phyloP scores from a whole-genome alignment of 2,888 invertebrate genomes.

The Perithous albicinctus region DNA sequence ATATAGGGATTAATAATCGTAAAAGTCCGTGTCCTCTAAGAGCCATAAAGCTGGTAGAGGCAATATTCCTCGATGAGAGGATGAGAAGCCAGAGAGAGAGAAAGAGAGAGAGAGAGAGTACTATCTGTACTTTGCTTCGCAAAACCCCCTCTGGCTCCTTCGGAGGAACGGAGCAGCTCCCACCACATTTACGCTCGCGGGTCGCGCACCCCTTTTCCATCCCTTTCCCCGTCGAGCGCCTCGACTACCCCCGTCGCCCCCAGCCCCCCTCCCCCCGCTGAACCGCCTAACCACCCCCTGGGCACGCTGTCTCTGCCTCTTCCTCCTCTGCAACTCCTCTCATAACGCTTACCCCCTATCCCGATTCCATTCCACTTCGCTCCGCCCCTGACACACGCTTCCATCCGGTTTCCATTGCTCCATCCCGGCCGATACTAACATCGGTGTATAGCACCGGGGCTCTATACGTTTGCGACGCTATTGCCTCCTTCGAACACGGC shows the following conservation, averaged over 20 bases:
- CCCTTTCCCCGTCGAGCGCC: constrained; percentile 51
- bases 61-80: constrained; percentile 74
- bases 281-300: constrained; percentile 60
- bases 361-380: constrained; percentile 70
- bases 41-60: constrained; percentile 75
- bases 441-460: constrained; percentile 4
- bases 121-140: constrained; percentile 47
- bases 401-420: constrained; percentile 62
- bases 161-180: constrained; percentile 52
- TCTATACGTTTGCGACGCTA: constrained; percentile 13
- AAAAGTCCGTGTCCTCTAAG: constrained; percentile 78
- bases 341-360: constrained; percentile 67
- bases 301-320: constrained; percentile 55
- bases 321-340: constrained; percentile 61
- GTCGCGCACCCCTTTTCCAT: constrained; percentile 62
- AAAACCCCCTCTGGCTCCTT: constrained; percentile 57
- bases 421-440: constrained; percentile 16
- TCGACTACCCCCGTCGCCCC: no score
- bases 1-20: constrained; percentile 79
- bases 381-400: constrained; percentile 70
- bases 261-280: no score
- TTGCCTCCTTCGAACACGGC: constrained; percentile 16
- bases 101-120: constrained; percentile 13
- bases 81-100: constrained; percentile 14
- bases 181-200: constrained; percentile 53